Conservation (phyloP, 2,888 invertebrate species). For the Caenorhabditis angaria region DNA sequence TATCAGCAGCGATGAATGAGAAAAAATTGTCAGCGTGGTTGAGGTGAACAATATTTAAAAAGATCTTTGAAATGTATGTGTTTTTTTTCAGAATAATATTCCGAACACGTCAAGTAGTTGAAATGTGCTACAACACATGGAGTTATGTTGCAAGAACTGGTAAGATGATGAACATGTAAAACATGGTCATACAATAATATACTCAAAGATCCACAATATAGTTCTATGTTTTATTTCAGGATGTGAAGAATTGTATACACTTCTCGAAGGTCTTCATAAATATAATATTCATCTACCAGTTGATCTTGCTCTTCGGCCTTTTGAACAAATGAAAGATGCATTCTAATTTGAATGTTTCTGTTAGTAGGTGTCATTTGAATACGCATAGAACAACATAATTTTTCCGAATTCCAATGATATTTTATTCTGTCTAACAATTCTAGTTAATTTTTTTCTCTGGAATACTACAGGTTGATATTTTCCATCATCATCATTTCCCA, state of each 20-base stretch:
- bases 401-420: neutral
- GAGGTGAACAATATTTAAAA: conserved; percentile 24
- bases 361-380: neutral
- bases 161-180: conserved; percentile 66
- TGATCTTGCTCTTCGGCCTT: conserved; percentile 93
- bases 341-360: conserved; percentile 77
- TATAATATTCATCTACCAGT: conserved; percentile 92
- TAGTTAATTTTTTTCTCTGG: neutral
- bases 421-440: neutral
- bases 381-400: neutral
- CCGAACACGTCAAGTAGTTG: conserved; percentile 79
- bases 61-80: neutral
- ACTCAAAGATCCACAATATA: neutral
- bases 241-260: conserved; percentile 91
- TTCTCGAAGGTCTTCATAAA: conserved; percentile 85
- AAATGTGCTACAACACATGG: conserved; percentile 78
- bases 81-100: conserved; percentile 81
- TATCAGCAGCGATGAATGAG: conserved; percentile 92
- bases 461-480: no score
- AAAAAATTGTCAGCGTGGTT: conserved; percentile 93
- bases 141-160: conserved; percentile 94
- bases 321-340: conserved; percentile 96
- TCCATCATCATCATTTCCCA: neutral
- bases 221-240: conserved; percentile 76
- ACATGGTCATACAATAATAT: neutral